Evolutionary conservation across 37 sponge, comb jelly and placozoan genomes (phyloP).

Genomic region (Ephydatia muelleri): DNA sequence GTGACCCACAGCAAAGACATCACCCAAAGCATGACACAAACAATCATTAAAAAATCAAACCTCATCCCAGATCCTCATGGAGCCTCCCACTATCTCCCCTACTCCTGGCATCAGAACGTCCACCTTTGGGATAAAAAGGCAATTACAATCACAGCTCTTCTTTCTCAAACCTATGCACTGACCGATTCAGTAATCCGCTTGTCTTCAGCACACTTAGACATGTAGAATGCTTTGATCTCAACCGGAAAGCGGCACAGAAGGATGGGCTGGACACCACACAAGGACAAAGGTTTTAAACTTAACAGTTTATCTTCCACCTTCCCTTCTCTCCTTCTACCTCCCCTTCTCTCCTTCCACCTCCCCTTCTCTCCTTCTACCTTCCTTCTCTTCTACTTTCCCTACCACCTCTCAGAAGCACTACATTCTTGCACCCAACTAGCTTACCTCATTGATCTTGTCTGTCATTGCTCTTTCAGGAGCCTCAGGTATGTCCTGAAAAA

Average conservation of each 20-base stretch:
- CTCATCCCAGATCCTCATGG: conserved; percentile 96
- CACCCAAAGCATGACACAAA: not conserved
- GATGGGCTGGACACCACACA: conserved; percentile 67
- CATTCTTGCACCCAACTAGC: no score
- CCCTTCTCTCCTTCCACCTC: no score
- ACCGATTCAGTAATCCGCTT: conserved; percentile 84
- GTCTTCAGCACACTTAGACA: conserved; percentile 88
- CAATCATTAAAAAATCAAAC: conserved; percentile 17
- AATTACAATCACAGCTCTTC: not conserved
- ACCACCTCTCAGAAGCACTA: no score
- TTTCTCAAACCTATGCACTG: not conserved
- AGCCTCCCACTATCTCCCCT: conserved; percentile 97
- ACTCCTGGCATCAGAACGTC: conserved; percentile 96
- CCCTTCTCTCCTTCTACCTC: not conserved
- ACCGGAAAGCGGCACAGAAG: conserved; percentile 96
- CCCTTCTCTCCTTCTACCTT: no score
- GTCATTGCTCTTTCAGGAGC: conserved; percentile 98
- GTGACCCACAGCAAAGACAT: not conserved
- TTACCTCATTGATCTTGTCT: conserved; percentile 90
- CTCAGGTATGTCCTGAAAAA: conserved; percentile 93
- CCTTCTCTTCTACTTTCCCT: no score
- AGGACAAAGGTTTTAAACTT: not conserved
- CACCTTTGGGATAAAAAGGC: conserved; percentile 39
- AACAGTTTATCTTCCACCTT: no score
- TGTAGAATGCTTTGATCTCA: conserved; percentile 99